A percentile compares a stretch with the other conserved stretches of the same genome.
phyloP scores from a whole-genome alignment of 1,140 invertebrate genomes.

The Drosophila mayri region DNA sequence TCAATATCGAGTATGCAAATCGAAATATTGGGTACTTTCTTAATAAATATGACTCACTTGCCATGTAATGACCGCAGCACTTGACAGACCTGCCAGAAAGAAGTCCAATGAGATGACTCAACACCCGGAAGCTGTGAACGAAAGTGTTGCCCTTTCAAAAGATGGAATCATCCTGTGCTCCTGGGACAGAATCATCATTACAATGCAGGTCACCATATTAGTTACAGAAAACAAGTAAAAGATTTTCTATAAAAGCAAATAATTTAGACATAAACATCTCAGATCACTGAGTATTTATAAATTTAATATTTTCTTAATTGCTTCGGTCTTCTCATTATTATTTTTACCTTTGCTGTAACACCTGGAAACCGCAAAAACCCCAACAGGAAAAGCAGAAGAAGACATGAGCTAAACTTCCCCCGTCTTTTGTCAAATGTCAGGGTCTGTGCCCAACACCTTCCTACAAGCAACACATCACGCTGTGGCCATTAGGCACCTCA shows the following conservation, averaged over 20 bases:
- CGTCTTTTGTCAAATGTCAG: slow-evolving; percentile 49
- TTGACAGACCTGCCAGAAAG: slow-evolving; percentile 9
- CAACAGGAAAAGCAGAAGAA: slow-evolving; percentile 10
- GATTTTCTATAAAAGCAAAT: background rate
- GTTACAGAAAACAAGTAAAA: background rate
- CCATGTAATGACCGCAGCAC: slow-evolving; percentile 4
- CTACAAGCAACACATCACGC: slow-evolving; percentile 28
- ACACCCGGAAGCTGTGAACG: slow-evolving; percentile 1
- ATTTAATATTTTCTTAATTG: background rate
- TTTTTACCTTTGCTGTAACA: background rate
- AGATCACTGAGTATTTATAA: background rate
- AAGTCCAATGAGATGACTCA: slow-evolving; percentile 20
- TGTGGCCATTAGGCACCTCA: slow-evolving; percentile 26
- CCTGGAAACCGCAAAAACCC: slow-evolving; percentile 25
- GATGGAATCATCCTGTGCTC: background rate
- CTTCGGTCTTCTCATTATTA: background rate
- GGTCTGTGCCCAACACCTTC: slow-evolving; percentile 35
- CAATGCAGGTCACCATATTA: background rate
- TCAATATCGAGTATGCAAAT: slow-evolving; percentile 12
- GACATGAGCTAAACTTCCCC: slow-evolving; percentile 7
- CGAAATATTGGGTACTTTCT: background rate
- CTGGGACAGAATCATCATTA: background rate
- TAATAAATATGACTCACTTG: slow-evolving; percentile 4
- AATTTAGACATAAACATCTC: background rate
- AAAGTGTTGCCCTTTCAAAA: slow-evolving; percentile 8